Base-by-base conservation (phyloP, 30 jellyfish, hydroid and myxozoan genomes). In the Morbakka virulenta region DNA sequence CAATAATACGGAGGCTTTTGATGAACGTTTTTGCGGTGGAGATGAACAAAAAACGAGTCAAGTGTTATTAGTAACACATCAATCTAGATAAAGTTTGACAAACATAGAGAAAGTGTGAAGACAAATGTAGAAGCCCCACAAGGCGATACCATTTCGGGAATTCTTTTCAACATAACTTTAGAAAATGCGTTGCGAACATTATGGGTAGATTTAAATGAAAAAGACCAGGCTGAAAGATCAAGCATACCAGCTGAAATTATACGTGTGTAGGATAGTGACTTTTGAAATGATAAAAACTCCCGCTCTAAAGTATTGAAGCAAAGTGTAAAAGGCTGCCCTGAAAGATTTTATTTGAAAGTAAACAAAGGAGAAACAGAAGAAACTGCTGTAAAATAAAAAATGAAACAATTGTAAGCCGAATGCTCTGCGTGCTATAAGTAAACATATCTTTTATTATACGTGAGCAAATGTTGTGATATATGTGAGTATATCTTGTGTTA, bases 21-120 rank as follows among this genome's bases (percentile, higher is more conserved):
- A 70, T 70, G 74, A 41, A 28, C 36, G 72, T 36, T 1, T 25
- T 70, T 17, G 71, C 21, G 50, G 28, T 35, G 72, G 28, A 70
- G 82, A 41, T 28, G 82, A 70, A 36, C 41, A 11, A 35, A 70
- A 51, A 69, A 70, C 50, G 72, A 34, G 82, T 36, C 33, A 50
- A 70, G 28, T 70, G 4, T 70, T 70, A 70, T 70, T 70, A 70
- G 82, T 70, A 70, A 70, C 68, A 70, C 72, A 70, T 70, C 82
- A 33, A 33, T 35, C 35, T 35, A 68, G 12, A 33, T 47, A 70
- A 41, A 25, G 36, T 36, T 33, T 4, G 82, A 35, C 47, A 70
- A 70, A 24, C 72, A n/a, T 6, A 70, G 72, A 35, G 72, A 70
- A 70, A 70, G 26, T 35, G 82, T 70, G 72, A 70, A 70, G 28